A percentile compares a stretch with the other conserved stretches of the same genome.
Evolutionary conservation across 2,888 invertebrate species (phyloP).

Genomic region (Miltochrista miniata): DNA sequence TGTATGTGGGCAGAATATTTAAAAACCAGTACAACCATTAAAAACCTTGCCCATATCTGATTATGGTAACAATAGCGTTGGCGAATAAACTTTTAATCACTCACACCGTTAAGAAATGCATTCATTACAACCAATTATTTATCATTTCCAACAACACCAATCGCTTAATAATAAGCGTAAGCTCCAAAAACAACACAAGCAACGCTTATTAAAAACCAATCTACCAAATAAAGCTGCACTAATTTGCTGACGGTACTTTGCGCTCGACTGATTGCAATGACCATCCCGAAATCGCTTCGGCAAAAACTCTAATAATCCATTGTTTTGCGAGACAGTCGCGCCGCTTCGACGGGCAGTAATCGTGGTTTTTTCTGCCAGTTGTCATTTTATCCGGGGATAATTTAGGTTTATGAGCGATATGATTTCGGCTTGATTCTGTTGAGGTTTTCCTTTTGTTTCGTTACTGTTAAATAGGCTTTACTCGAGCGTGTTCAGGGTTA

Average conservation of each 20-base stretch:
- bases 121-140: background rate
- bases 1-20: too few relatives aligned
- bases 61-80: background rate
- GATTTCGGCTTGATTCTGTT: background rate
- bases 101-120: background rate
- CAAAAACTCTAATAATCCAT: slow-evolving; percentile 68
- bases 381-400: slow-evolving; percentile 35
- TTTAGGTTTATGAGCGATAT: slow-evolving; percentile 26
- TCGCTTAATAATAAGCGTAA: background rate
- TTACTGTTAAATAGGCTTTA: too few relatives aligned
- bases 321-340: slow-evolving; percentile 47
- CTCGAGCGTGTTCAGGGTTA: too few relatives aligned
- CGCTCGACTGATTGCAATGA: slow-evolving; percentile 31
- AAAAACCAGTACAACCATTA: too few relatives aligned
- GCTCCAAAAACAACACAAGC: slow-evolving; percentile 2
- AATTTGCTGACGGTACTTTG: slow-evolving; percentile 26
- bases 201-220: slow-evolving; percentile 17
- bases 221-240: slow-evolving; percentile 12
- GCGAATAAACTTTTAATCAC: background rate
- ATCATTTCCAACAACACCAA: slow-evolving; percentile 1
- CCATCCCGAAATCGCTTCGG: slow-evolving; percentile 40
- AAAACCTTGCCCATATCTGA: background rate
- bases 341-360: slow-evolving; percentile 16
- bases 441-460: too few relatives aligned
- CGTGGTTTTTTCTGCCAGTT: slow-evolving; percentile 23